A percentile compares a stretch with the other conserved stretches of the same genome.
phyloP scores from a whole-genome alignment of 2,113 vertebrate genomes.

The Sclerurus mexicanus region DNA sequence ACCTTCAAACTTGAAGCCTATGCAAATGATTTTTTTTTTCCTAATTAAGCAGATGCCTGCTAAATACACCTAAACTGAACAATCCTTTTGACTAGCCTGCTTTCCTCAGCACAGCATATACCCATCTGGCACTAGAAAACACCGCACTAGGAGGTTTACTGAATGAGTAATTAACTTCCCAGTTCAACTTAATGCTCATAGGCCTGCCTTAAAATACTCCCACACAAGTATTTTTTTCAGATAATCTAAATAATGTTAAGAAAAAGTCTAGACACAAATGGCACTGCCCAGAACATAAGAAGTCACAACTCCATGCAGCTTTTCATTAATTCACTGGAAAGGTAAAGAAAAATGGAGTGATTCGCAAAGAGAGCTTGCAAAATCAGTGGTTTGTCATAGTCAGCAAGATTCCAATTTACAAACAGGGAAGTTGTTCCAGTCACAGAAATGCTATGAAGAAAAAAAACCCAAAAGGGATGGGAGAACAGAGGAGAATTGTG shows the following conservation, averaged over 20 bases:
- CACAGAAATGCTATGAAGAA: neutral
- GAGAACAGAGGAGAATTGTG: neutral
- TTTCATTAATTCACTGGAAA: neutral
- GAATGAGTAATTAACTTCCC: neutral
- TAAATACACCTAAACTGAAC: neutral
- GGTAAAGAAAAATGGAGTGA: neutral
- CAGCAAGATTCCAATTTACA: neutral
- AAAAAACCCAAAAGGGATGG: neutral
- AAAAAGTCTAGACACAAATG: neutral
- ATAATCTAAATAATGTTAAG: neutral
- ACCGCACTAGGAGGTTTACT: neutral
- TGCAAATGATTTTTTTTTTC: neutral
- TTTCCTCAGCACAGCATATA: neutral
- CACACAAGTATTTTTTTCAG: neutral
- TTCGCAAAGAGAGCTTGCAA: neutral
- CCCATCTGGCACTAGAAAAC: neutral
- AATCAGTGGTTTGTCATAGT: neutral
- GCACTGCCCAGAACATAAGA: neutral
- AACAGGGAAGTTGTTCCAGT: neutral
- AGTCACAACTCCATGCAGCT: neutral
- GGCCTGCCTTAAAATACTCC: neutral
- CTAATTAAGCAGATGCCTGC: neutral
- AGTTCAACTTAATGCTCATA: neutral
- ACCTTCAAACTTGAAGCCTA: neutral
- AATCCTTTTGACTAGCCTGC: neutral